Conservation (phyloP, 2,797 vertebrate species). For the Hydrophis major region DNA sequence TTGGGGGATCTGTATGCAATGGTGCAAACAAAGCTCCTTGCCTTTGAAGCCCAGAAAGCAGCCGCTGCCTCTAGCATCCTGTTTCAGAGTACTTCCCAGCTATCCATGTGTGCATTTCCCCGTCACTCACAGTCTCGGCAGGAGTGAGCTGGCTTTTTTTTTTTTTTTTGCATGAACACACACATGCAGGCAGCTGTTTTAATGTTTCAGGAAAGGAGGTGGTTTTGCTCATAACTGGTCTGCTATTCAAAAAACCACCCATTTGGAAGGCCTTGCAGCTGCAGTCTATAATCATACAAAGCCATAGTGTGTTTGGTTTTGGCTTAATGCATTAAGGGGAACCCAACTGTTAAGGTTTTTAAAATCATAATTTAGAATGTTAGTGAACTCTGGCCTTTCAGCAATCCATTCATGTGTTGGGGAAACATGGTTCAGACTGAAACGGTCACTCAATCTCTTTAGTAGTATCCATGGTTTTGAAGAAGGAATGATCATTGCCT, state of each 20-base stretch:
- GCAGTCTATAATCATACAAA: not conserved
- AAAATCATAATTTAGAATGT: not conserved
- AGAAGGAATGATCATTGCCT: not conserved
- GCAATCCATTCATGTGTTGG: not conserved
- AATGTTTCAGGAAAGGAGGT: not conserved
- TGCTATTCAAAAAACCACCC: not conserved
- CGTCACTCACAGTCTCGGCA: not conserved
- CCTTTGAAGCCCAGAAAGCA: not conserved
- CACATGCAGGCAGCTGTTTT: not conserved
- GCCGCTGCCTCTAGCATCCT: not conserved
- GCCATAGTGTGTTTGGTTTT: not conserved
- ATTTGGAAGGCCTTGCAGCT: not conserved
- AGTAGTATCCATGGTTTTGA: not conserved
- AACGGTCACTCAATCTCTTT: not conserved
- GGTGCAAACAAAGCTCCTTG: not conserved
- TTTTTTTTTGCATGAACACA: not conserved
- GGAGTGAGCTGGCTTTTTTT: not conserved
- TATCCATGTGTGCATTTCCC: not conserved
- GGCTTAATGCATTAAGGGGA: not conserved
- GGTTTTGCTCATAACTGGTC: not conserved
- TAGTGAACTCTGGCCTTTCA: not conserved
- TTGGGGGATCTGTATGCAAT: not conserved
- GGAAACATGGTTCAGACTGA: not conserved
- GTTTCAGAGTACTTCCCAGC: not conserved
- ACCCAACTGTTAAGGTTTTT: not conserved